These are phyloP conservation scores for Leucoraja ocellata DNA, from an alignment of 2,797 vertebrate genomes.

Conservation along the genomic window DNA sequence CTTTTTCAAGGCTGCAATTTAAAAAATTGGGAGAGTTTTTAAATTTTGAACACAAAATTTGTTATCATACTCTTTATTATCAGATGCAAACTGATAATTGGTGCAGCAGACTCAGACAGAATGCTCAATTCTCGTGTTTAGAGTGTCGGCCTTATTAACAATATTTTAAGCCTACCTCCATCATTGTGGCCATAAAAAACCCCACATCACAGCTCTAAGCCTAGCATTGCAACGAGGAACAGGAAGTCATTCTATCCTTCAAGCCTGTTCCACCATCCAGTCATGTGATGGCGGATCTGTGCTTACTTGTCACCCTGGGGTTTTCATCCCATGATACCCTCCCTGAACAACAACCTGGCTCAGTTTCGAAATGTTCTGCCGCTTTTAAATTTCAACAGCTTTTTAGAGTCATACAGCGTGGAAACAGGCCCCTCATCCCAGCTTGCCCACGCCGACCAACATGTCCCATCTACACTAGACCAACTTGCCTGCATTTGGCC, in stretches of 20 bases:
- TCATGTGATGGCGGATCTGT: background rate
- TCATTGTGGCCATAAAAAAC: too few species aligned
- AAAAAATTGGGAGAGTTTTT: background rate
- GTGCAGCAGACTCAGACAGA: background rate
- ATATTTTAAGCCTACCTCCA: background rate
- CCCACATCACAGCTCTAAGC: too few species aligned
- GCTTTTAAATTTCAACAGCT: background rate
- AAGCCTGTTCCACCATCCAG: background rate
- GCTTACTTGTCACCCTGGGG: too few species aligned
- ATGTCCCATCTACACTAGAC: too few species aligned
- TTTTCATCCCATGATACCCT: background rate
- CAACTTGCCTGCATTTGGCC: too few species aligned
- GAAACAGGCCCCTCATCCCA: too few species aligned
- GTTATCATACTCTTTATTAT: background rate
- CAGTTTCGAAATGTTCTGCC: background rate
- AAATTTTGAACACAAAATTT: background rate
- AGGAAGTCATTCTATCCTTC: background rate
- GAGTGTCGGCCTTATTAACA: background rate
- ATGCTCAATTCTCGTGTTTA: background rate
- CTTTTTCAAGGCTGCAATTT: background rate
- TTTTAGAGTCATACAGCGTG: too few species aligned
- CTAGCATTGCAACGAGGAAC: background rate
- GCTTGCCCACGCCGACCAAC: too few species aligned
- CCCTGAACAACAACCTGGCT: background rate
- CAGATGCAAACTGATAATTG: background rate